phyloP scores from a whole-genome alignment of 2,797 vertebrate species.

The Silurus lanzhouensis region DNA sequence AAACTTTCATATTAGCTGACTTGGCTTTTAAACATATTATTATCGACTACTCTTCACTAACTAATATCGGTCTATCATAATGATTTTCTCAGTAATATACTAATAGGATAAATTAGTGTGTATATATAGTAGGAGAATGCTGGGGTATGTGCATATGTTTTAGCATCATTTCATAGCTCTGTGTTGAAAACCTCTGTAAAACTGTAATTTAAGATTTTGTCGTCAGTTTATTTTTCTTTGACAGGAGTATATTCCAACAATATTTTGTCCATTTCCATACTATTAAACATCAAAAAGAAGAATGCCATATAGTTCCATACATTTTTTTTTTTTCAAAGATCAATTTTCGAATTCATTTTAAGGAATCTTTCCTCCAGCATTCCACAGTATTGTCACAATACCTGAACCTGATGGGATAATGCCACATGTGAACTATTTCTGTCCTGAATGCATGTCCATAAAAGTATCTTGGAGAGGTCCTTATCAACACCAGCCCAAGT shows the following conservation, averaged over 20 bases:
- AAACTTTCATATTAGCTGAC: background rate
- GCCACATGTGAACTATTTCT: constrained; percentile 28
- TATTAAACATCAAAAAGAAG: background rate
- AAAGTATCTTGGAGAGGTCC: constrained; percentile 30
- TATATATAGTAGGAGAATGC: background rate
- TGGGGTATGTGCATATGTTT: background rate
- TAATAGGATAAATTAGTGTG: background rate
- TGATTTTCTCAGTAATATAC: background rate
- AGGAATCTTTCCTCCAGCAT: background rate
- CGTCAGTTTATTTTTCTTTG: background rate
- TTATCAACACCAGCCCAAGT: constrained; percentile 40
- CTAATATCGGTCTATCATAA: background rate
- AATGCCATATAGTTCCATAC: background rate
- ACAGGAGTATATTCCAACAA: background rate
- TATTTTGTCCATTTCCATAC: background rate
- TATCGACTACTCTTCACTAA: background rate
- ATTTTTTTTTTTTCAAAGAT: background rate
- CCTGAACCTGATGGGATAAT: background rate
- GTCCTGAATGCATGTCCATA: constrained; percentile 26
- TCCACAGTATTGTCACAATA: background rate
- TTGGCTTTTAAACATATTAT: background rate
- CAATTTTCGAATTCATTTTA: background rate
- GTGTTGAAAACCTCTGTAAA: background rate
- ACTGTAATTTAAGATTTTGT: constrained; percentile 7
- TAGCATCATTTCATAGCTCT: background rate